Evolutionary conservation across 2,113 vertebrate genomes (phyloP), one percentile per base, ranked within the genome.

Genomic region (Actinemys pallida): DNA sequence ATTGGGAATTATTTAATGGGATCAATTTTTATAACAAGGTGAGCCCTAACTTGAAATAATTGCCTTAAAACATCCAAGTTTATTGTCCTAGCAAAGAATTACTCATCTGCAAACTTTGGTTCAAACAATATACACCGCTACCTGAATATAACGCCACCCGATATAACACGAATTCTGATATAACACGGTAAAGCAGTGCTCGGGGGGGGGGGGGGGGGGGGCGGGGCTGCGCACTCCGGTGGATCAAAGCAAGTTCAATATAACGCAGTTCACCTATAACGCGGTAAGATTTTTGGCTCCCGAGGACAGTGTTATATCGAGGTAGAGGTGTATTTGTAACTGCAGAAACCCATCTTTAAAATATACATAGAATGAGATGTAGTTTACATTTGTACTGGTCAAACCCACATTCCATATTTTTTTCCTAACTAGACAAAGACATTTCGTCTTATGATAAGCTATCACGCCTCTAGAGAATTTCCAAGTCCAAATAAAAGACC

Each of bases 361-460:
- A 92, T 94, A 93, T 47, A 39, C 5, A 14, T 8, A 35, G 25
- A 62, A 22, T 42, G 39, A 86, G 93, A 93, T 87, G 80, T 92
- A 93, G 90, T 94, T 96, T 96, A 92, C 88, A 93, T 96, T 94
- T 95, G 93, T 54, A 94, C 82, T 93, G 65, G 86, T 62, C 91
- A n/a, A 72, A 22, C 35, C 94, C 79, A 69, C 76, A 85, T 59
- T 45, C 35, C 8, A 4, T 72, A 39, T 6, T 85, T 92, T 93
- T 83, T 56, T 35, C 3, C 52, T 86, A 82, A 75, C 91, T 35
- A 54, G 47, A 4, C 53, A 54, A 83, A 27, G 89, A 91, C 22
- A 45, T 14, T 78, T 24, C 3, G 14, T 78, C 75, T 78, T 27
- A n/a, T 35, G 4, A 92, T 90, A 24, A 0, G 0, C 52, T 92